These are phyloP conservation scores for Metopia argyrocephala DNA, from an alignment of 2,888 invertebrate genomes.

Conservation along the genomic window DNA sequence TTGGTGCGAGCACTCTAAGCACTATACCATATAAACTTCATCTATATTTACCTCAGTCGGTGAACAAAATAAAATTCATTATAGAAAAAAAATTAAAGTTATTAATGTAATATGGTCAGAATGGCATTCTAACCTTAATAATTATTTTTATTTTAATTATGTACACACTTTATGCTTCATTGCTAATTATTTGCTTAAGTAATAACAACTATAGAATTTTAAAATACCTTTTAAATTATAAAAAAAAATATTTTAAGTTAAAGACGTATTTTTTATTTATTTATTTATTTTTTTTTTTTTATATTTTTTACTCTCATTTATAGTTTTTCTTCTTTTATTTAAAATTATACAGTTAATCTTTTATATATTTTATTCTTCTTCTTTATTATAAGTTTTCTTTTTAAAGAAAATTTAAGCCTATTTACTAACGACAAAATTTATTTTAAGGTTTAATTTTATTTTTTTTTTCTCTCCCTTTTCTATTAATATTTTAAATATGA, in stretches of 20 bases:
- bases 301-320: too few relatives aligned
- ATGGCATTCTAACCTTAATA: too few relatives aligned
- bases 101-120: too few relatives aligned
- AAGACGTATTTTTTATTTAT: too few relatives aligned
- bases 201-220: conserved; percentile 39
- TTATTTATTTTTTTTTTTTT: conserved; percentile 19
- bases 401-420: conserved; percentile 38
- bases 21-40: too few relatives aligned
- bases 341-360: conserved; percentile 19
- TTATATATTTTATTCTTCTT: conserved; percentile 15
- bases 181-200: conserved; percentile 9
- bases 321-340: conserved; percentile 28
- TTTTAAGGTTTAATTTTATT: not conserved
- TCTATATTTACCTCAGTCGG: too few relatives aligned
- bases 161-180: not conserved
- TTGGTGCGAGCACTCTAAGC: too few relatives aligned
- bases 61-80: too few relatives aligned
- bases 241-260: too few relatives aligned
- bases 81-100: too few relatives aligned
- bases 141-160: too few relatives aligned
- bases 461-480: conserved; percentile 2
- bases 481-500: conserved; percentile 36
- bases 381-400: conserved; percentile 31
- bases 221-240: conserved; percentile 50
- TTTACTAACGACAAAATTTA: conserved; percentile 35